Base-by-base conservation (phyloP, 2,797 vertebrate genomes). In the Petrocephalus schoutedeni region DNA sequence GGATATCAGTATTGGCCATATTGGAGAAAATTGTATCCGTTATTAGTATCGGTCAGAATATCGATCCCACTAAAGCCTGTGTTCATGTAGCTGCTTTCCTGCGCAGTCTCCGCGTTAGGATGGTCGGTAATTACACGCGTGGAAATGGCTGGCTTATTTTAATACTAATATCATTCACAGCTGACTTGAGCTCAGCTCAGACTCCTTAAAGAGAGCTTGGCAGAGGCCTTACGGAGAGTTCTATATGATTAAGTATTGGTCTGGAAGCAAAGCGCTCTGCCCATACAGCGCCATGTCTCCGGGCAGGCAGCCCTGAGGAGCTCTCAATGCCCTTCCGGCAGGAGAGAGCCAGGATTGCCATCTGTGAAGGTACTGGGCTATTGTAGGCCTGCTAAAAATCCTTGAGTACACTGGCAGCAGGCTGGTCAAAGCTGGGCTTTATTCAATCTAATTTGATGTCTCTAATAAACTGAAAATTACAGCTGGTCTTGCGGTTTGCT, bases 241-340 rank as follows among this genome's bases (percentile, higher is more conserved):
- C 36, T 56, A 36, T 90, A 19, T 85, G 89, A 90, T 90, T 54
- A 88, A 86, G 59, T 36, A 45, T 85, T 89, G 88, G 49, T 57
- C 82, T 19, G 49, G 12, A 88, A 86, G 49, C 53, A 90, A 82
- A 77, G 86, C 14, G 28, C 74, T 59, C 51, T 45, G 86, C 88
- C 87, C 71, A 57, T 85, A 87, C 84, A 87, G 71, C 83, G 49
- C 58, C 85, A 54, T 54, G 67, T 71, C 74, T 89, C 88, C 85
- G 87, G 64, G 41, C 61, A 14, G 85, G 57, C 87, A 83, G 88
- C 87, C 89, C 89, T 87, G 64, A 58, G 71, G 88, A 89, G 10
- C 32, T 80, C 67, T 36, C 57, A 19, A 89, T 86, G 71, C 59
- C 16, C 23, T 87, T 80, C 64, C 12, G 19, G 77, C 16, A 61